phyloP scores from a whole-genome alignment of 2,113 vertebrate species.

The Callocephalon fimbriatum region DNA sequence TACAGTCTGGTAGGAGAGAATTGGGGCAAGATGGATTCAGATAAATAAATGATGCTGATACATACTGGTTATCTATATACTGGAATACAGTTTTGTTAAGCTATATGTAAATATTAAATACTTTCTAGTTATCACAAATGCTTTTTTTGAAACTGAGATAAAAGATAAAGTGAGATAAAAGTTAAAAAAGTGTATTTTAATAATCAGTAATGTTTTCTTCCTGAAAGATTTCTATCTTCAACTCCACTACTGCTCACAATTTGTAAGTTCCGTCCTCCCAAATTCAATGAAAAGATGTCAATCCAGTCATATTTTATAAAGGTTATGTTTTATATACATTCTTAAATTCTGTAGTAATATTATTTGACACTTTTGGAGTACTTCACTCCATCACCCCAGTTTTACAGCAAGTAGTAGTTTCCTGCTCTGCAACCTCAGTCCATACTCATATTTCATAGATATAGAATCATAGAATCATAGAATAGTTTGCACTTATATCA shows the following conservation, averaged over 20 bases:
- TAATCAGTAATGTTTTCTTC: neutral
- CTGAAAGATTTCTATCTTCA: neutral
- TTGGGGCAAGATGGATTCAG: neutral
- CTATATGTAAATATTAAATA: neutral
- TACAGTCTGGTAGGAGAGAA: neutral
- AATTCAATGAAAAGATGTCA: neutral
- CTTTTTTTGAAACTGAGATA: neutral
- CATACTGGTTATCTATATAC: neutral
- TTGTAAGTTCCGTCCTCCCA: neutral
- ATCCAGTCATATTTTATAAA: neutral
- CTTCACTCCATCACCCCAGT: neutral
- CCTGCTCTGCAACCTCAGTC: neutral
- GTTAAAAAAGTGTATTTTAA: neutral
- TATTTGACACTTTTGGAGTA: neutral
- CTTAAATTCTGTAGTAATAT: neutral
- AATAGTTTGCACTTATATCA: neutral
- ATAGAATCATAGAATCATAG: neutral
- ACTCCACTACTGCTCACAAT: neutral
- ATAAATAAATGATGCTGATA: neutral
- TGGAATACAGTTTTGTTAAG: neutral
- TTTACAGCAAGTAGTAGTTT: neutral
- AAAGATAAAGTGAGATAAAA: neutral
- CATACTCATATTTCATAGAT: neutral
- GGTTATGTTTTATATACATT: neutral
- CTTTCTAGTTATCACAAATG: neutral